These are phyloP conservation scores for Lipotes vexillifer DNA, from an alignment of 2,113 vertebrate genomes.

Conservation along the genomic window DNA sequence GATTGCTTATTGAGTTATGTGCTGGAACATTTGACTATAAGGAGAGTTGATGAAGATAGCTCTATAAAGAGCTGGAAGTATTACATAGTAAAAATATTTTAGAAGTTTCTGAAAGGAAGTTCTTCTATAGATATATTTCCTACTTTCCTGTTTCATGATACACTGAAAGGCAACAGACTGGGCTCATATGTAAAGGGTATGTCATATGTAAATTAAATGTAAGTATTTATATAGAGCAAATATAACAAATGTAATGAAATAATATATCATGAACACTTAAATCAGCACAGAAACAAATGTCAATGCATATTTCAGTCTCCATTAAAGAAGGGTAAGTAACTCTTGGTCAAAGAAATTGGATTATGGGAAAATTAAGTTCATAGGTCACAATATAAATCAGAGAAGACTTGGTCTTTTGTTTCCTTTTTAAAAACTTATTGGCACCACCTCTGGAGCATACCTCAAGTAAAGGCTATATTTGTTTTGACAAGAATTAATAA, in stretches of 20 bases:
- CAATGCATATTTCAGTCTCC: constrained; percentile 1
- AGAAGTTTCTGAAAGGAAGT: constrained; percentile 15
- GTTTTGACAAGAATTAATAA: neutral
- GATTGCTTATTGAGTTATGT: constrained; percentile 57
- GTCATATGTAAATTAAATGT: neutral
- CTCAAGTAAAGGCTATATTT: neutral
- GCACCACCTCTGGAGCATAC: neutral
- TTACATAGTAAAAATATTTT: neutral
- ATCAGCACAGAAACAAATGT: neutral
- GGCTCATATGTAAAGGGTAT: neutral
- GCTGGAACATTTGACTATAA: constrained; percentile 39
- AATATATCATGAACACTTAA: neutral
- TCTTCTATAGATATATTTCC: neutral
- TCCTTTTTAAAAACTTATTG: neutral
- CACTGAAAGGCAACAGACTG: neutral
- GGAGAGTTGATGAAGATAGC: constrained; percentile 15
- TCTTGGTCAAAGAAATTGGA: neutral
- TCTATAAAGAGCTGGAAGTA: constrained; percentile 26
- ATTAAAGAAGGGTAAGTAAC: neutral
- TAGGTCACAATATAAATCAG: neutral
- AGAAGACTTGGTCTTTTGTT: neutral
- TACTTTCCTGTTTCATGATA: neutral
- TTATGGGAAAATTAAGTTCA: neutral
- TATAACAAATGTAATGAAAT: neutral
- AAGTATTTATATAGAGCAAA: neutral